These are phyloP conservation scores for Cervus canadensis DNA, from an alignment of 2,113 vertebrate species.

Conservation along the genomic window DNA sequence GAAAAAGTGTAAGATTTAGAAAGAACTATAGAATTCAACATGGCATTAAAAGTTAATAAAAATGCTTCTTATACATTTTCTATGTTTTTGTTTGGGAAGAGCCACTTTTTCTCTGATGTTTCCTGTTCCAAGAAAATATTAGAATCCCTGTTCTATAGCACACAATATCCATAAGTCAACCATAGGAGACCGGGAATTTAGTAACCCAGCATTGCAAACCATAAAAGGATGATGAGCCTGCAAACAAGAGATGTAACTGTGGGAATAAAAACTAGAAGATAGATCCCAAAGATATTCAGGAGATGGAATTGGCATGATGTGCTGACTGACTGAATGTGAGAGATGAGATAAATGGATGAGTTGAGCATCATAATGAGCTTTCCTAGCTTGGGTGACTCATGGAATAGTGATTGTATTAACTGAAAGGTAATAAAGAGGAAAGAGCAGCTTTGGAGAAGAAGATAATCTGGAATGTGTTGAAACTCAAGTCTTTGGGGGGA, in stretches of 20 bases:
- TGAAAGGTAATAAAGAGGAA: background rate
- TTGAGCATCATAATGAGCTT: slow-evolving; percentile 52
- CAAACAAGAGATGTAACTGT: background rate
- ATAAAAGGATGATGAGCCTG: background rate
- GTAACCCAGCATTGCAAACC: background rate
- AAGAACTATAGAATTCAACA: background rate
- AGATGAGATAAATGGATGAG: slow-evolving; percentile 56
- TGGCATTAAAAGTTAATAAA: background rate
- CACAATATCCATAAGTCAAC: background rate
- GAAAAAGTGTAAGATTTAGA: background rate
- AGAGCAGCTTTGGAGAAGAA: background rate
- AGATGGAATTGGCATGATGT: slow-evolving; percentile 19
- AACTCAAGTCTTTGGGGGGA: background rate
- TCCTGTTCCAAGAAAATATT: background rate
- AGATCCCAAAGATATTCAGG: slow-evolving; percentile 12
- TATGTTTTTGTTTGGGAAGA: background rate
- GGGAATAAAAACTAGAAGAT: slow-evolving; percentile 21
- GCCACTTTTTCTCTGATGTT: background rate
- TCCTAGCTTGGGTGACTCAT: slow-evolving; percentile 26
- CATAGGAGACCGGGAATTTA: background rate
- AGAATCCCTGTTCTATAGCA: background rate
- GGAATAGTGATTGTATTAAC: slow-evolving; percentile 60
- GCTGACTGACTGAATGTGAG: slow-evolving; percentile 51
- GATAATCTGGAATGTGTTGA: background rate
- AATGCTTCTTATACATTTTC: background rate